Evolutionary conservation across 92 coral and sea anemone species (phyloP).

Genomic region (Desmophyllum pertusum): DNA sequence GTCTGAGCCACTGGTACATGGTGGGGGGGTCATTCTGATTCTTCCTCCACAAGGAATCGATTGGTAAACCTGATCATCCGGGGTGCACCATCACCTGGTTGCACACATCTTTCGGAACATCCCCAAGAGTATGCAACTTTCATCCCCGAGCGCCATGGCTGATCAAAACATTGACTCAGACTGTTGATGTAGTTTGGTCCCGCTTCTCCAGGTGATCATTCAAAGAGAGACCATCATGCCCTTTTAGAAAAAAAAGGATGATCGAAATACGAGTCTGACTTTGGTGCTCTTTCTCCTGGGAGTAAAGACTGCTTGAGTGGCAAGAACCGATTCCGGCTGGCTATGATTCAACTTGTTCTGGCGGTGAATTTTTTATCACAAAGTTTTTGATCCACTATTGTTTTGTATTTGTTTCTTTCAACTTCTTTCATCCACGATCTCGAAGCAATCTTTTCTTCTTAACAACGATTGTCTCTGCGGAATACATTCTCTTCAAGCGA

Average conservation of each 20-base stretch:
- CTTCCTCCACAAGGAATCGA: conserved; percentile 71
- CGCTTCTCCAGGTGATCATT: no score
- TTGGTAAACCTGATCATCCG: conserved; percentile 68
- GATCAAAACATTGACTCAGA: no score
- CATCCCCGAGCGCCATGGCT: no score
- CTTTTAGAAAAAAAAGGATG: no score
- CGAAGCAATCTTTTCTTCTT: conserved; percentile 56
- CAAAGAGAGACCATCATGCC: no score
- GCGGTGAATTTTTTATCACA: conserved; percentile 45
- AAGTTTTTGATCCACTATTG: conserved; percentile 65
- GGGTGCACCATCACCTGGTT: conserved; percentile 56
- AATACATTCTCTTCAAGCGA: conserved; percentile 53
- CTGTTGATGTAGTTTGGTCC: no score
- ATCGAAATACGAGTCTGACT: no score
- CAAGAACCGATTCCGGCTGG: conserved; percentile 54
- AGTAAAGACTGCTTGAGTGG: conserved; percentile 53
- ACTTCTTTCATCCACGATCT: conserved; percentile 51
- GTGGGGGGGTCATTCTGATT: no score
- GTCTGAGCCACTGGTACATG: no score
- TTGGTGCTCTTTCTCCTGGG: no score
- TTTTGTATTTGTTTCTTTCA: no score
- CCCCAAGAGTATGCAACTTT: no score
- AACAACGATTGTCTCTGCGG: conserved; percentile 59
- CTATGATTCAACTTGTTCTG: conserved; percentile 39
- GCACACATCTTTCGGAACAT: background rate